Evolutionary conservation across 2,888 invertebrate species (phyloP).

Genomic region (Nymphalis urticae): DNA sequence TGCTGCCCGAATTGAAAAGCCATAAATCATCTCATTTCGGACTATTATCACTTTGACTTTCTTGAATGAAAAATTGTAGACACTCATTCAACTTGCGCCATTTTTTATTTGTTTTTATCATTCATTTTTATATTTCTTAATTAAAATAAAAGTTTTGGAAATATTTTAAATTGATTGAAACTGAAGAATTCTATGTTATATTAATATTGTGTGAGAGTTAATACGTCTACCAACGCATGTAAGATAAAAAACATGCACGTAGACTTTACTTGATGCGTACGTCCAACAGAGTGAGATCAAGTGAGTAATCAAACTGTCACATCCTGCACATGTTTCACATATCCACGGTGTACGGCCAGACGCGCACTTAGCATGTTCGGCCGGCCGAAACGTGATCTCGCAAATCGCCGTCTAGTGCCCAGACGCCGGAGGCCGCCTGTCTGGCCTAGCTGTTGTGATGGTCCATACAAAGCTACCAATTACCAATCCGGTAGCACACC

Average conservation of each 20-base stretch:
- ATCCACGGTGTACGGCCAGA: slow-evolving; percentile 53
- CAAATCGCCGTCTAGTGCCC: slow-evolving; percentile 65
- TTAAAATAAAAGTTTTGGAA: not conserved
- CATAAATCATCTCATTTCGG: slow-evolving; percentile 40
- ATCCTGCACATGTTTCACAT: slow-evolving; percentile 39
- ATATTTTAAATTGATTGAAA: not conserved
- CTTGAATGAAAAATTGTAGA: slow-evolving; percentile 20
- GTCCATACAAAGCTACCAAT: slow-evolving; percentile 66
- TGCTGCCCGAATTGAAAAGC: slow-evolving; percentile 34
- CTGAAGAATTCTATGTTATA: no score
- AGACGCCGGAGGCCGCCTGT: slow-evolving; percentile 69
- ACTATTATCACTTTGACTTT: slow-evolving; percentile 38
- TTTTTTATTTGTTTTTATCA: not conserved
- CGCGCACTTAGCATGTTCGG: slow-evolving; percentile 76
- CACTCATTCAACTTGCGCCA: not conserved
- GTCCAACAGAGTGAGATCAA: slow-evolving; percentile 8
- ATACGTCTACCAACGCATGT: not conserved
- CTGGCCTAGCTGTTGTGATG: slow-evolving; percentile 59
- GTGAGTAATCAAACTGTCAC: slow-evolving; percentile 41
- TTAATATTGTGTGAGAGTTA: no score
- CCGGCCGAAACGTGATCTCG: slow-evolving; percentile 77
- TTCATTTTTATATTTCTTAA: not conserved
- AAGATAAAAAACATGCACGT: slow-evolving; percentile 18
- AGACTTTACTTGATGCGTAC: slow-evolving; percentile 15
- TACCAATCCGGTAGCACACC: slow-evolving; percentile 50